Percentiles rank a stretch among this genome's conserved stretches.
Evolutionary conservation across 2,888 invertebrate genomes (phyloP).

Genomic region (Agrilus biguttatus): DNA sequence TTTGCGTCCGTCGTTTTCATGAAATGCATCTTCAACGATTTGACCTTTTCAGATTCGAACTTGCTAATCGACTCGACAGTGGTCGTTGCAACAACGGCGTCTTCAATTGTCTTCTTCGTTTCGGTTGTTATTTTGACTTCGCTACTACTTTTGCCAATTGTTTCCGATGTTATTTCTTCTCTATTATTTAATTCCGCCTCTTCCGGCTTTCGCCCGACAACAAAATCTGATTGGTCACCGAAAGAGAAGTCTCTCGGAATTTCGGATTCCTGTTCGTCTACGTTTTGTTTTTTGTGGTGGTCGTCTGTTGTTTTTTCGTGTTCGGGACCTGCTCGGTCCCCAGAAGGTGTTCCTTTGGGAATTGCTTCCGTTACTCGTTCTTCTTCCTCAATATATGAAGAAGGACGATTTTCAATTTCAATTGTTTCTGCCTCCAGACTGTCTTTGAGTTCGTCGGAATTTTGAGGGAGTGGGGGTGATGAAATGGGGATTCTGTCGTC

Average conservation of each 20-base stretch:
- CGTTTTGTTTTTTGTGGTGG: not conserved
- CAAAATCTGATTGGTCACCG: not conserved
- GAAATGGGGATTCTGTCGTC: not conserved
- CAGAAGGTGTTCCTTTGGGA: constrained; percentile 5
- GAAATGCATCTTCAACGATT: constrained; percentile 19
- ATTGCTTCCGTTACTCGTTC: not conserved
- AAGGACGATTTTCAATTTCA: constrained; percentile 2
- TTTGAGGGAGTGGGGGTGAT: not conserved
- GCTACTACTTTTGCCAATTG: constrained; percentile 8
- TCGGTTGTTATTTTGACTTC: constrained; percentile 10
- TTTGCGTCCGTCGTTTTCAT: constrained; percentile 14
- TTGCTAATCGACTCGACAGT: constrained; percentile 3
- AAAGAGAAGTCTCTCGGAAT: not conserved
- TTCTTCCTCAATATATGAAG: constrained; percentile 5
- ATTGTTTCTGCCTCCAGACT: constrained; percentile 1
- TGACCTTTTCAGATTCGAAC: constrained; percentile 6
- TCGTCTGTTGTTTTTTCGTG: not conserved
- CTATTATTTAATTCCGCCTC: not conserved
- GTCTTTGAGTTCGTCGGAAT: constrained; percentile 1
- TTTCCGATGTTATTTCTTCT: constrained; percentile 1
- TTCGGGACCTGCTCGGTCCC: not conserved
- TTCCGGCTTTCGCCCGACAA: not conserved
- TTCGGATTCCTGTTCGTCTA: too few relatives aligned
- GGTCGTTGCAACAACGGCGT: not conserved
- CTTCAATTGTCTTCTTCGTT: constrained; percentile 5